Evolutionary conservation across 2,888 invertebrate species (phyloP), one percentile per base, ranked within the genome.

Genomic region (Microctonus brassicae): DNA sequence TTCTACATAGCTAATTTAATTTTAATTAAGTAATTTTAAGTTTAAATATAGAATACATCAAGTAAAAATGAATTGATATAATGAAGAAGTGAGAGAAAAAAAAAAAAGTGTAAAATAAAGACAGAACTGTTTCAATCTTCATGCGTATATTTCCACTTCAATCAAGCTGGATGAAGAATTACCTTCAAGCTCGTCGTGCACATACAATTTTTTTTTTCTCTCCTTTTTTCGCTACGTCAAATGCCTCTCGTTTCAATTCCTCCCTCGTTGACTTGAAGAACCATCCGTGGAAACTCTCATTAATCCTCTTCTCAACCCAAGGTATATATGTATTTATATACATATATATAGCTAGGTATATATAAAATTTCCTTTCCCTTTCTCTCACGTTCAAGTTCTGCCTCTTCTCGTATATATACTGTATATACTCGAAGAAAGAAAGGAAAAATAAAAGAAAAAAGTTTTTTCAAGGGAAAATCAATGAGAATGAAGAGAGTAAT

Each of bases 181-280:
- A 20, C n/a, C 9, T 55, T 33, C 29, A 55, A 26, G 10, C 47
- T 39, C 33, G 22, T 20, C 22, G 13, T 20, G 7, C 13, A 22
- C 33, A 47, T 62, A 39, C 24, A 24, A 7, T 26, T 13, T 64
- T 33, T 65, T 53, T 22, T 34, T 53, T 24, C 20, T 65, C 36
- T 58, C 57, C 36, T 58, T 64, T 58, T 57, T 39, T 29, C 64
- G 42, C 47, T 64, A 22, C 55, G 42, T n/a, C 20, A 24, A 17
- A 47, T 66, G 34, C 42, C 70, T 64, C 64, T 64, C 70, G 63
- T 42, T 64, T 63, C 70, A 64, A 64, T 70, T 69, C 52, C 36
- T 53, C 33, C 42, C 62, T 61, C 63, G 62, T 70, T 57, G 20
- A 58, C 58, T 57, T 70, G 55, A 64, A 70, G 70, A 47, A 70